phyloP scores from a whole-genome alignment of 2,113 vertebrate species.

The Rafetus swinhoei region DNA sequence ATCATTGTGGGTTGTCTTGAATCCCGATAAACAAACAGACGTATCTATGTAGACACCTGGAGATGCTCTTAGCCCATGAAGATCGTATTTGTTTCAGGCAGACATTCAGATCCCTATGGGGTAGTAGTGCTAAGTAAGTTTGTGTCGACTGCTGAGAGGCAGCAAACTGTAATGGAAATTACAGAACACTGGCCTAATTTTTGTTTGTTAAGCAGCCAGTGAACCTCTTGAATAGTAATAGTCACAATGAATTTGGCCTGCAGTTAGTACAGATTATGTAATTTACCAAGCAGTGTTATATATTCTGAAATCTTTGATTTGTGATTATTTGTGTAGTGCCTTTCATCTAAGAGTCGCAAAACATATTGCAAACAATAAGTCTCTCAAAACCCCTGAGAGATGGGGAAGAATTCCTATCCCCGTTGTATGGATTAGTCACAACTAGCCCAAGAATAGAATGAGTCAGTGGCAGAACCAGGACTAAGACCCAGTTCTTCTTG shows the following conservation, averaged over 20 bases:
- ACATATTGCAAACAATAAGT: neutral
- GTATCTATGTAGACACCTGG: conserved; percentile 17
- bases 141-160: neutral
- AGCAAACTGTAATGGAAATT: conserved; percentile 22
- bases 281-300: neutral
- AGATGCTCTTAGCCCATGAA: neutral
- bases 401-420: neutral
- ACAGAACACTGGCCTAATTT: neutral
- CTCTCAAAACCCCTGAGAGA: neutral
- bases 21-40: conserved; percentile 54
- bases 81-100: conserved; percentile 2
- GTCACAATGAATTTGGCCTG: neutral
- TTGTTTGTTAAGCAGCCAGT: conserved; percentile 28
- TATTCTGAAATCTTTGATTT: neutral
- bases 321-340: neutral
- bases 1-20: conserved; percentile 27
- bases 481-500: neutral
- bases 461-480: neutral
- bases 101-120: neutral
- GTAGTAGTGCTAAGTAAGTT: conserved; percentile 9
- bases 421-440: neutral
- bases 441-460: neutral
- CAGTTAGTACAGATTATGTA: neutral
- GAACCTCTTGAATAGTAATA: neutral
- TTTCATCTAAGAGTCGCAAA: neutral